phyloP scores from a whole-genome alignment of 2,113 vertebrate genomes.

The Protobothrops flavoviridis region DNA sequence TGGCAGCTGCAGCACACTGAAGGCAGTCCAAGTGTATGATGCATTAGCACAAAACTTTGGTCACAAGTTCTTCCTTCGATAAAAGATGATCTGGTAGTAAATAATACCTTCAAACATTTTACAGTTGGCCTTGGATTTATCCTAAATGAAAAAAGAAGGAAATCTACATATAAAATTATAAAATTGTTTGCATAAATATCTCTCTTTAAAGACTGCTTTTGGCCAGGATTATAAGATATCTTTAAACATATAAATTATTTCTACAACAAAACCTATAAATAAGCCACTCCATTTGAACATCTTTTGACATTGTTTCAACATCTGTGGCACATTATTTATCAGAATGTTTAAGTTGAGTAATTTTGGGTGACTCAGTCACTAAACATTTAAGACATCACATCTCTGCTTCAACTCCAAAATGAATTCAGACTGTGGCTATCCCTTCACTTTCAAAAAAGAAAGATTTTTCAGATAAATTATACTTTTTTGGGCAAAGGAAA shows the following conservation, averaged over 20 bases:
- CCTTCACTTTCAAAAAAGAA: not conserved
- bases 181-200: not conserved
- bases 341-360: not conserved
- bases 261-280: not conserved
- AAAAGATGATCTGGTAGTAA: not conserved
- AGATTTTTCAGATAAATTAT: not conserved
- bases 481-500: not conserved
- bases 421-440: not conserved
- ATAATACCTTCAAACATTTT: not conserved
- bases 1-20: not conserved
- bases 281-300: not conserved
- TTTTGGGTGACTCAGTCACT: not conserved
- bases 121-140: not conserved
- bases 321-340: not conserved
- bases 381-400: not conserved
- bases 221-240: not conserved
- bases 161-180: not conserved
- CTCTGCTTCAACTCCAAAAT: not conserved
- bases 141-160: not conserved
- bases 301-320: not conserved
- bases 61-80: not conserved
- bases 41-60: not conserved
- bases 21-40: not conserved
- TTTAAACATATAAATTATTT: not conserved
- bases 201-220: not conserved